Evolutionary conservation across 2,113 vertebrate species (phyloP).

Genomic region (Gobius niger): DNA sequence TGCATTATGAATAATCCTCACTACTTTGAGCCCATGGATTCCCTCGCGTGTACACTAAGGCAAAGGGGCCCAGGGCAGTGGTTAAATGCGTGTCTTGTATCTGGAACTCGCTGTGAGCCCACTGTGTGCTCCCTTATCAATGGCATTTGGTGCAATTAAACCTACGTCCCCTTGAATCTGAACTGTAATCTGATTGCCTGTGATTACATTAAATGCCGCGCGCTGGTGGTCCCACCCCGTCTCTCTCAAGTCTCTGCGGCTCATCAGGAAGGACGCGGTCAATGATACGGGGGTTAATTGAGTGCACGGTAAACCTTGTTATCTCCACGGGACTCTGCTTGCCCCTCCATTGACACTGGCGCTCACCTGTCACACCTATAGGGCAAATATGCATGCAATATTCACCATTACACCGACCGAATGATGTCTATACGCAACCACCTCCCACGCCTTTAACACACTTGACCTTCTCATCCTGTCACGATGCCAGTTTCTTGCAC

Average conservation of each 20-base stretch:
- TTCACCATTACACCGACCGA: background rate
- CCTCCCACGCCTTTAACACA: slow-evolving; percentile 8
- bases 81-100: background rate
- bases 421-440: slow-evolving; percentile 3
- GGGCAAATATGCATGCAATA: background rate
- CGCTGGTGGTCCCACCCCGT: background rate
- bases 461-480: slow-evolving; percentile 23
- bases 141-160: background rate
- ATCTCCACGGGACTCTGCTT: slow-evolving; percentile 1
- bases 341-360: background rate
- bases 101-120: background rate
- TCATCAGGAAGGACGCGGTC: slow-evolving; percentile 10
- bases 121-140: slow-evolving; percentile 13
- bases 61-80: background rate
- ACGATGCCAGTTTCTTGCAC: slow-evolving; percentile 2
- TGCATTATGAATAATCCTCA: background rate
- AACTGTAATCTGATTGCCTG: slow-evolving; percentile 5
- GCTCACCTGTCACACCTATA: background rate
- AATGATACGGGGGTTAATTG: slow-evolving; percentile 16
- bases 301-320: slow-evolving; percentile 15
- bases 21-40: background rate
- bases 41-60: background rate
- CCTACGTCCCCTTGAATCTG: background rate
- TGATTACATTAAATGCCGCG: slow-evolving; percentile 1
- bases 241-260: background rate